Evolutionary conservation across 2,113 vertebrate species (phyloP).

Genomic region (Muscicapa adusta): DNA sequence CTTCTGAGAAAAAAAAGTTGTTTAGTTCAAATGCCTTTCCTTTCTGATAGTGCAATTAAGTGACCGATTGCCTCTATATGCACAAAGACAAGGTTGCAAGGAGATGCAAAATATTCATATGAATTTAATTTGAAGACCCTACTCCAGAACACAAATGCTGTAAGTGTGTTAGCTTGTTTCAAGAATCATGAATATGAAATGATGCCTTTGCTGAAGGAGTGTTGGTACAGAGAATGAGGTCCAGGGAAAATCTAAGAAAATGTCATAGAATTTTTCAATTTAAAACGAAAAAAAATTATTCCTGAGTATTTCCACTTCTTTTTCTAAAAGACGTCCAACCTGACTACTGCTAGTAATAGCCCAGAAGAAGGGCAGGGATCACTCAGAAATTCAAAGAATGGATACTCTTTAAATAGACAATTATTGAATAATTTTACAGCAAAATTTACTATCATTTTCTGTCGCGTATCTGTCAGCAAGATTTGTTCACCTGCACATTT

Average conservation of each 20-base stretch:
- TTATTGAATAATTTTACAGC: neutral
- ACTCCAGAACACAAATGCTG: neutral
- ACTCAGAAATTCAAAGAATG: neutral
- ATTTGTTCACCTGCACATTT: neutral
- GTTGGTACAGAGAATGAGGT: neutral
- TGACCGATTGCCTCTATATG: neutral
- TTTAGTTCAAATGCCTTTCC: neutral
- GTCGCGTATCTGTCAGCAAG: neutral
- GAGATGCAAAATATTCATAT: neutral
- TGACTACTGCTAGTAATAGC: neutral
- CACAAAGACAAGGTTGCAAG: neutral
- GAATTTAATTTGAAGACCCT: neutral
- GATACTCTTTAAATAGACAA: neutral
- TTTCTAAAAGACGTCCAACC: neutral
- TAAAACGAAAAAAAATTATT: neutral
- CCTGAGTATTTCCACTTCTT: neutral
- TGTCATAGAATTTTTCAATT: neutral
- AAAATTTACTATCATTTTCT: neutral
- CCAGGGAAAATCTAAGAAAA: neutral
- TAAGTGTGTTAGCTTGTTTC: neutral
- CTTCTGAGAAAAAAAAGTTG: neutral
- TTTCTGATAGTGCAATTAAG: neutral
- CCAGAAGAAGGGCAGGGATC: neutral
- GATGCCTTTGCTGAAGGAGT: neutral
- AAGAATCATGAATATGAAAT: neutral